These are phyloP conservation scores for Anarhynchus alexandrinus DNA, from an alignment of 2,113 vertebrate genomes.

Conservation along the genomic window DNA sequence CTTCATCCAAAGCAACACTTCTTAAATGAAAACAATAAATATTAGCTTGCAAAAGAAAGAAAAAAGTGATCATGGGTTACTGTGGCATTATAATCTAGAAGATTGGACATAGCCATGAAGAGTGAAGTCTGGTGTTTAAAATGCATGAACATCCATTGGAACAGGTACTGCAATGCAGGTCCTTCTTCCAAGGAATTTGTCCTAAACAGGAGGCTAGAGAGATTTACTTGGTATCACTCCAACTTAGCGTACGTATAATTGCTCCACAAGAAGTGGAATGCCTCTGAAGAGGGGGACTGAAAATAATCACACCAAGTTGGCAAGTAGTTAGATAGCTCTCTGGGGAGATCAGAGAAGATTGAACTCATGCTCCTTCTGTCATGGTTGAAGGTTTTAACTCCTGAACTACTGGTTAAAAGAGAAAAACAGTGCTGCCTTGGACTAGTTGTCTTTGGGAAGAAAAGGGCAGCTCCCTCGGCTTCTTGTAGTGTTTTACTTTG, in stretches of 20 bases:
- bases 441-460: background rate
- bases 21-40: background rate
- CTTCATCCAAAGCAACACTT: background rate
- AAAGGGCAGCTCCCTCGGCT: background rate
- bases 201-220: accelerated
- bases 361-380: background rate
- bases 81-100: background rate
- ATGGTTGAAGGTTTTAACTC: background rate
- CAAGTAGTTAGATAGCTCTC: background rate
- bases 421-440: background rate
- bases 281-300: background rate
- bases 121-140: background rate
- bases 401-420: background rate
- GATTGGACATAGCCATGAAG: background rate
- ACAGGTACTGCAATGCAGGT: background rate
- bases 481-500: background rate
- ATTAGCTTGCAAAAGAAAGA: background rate
- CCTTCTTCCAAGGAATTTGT: background rate
- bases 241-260: background rate
- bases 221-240: background rate
- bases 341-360: background rate
- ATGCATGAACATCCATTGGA: background rate
- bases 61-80: background rate
- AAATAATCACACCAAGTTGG: background rate
- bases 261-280: background rate